Evolutionary conservation across 2,888 invertebrate genomes (phyloP), one percentile per base, ranked within the genome.

Genomic region (Trisateles emortualis): DNA sequence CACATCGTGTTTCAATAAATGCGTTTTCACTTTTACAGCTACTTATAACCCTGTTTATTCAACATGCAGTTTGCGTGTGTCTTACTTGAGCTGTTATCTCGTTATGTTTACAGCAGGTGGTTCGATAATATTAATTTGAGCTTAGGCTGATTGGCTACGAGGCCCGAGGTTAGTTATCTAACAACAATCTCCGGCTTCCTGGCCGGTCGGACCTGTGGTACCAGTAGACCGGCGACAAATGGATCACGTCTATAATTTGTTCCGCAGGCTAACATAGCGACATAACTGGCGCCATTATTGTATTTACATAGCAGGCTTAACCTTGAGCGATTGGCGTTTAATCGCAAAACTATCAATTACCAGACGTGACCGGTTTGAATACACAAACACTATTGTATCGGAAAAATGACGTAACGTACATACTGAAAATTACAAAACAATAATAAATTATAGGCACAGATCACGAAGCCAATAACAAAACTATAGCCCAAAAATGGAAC

Each of bases 281-380:
- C 55, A 46, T 66, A 62, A 1, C 8, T 26, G 5, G 46, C 58
- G 49, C 51, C 49, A 55, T 47, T 62, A 51, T 39, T 60, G 56
- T 72, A 78, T 81, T 78, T 74, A 67, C 79, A 81, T 81, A 78
- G 68, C 67, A 55, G 54, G 59, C 55, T 65, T 64, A 74, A 78
- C 80, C 81, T 80, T 79, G 76, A 66, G 63, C 68, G 62, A 68
- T 62, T 68, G 64, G 43, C 58, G 63, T 64, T 71, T 64, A 62
- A 66, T 64, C 61, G 65, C 58, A 43, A 68, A 64, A 51, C 52
- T 67, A 67, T 71, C 66, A 64, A 66, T 66, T 61, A 68, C 48
- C 53, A 72, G 60, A 68, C 68, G 63, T 66, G 64, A 65, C 48
- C 50, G 24, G 52, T 59, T 55, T 56, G 30, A 49, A 52, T 32